Evolutionary conservation across 2,888 invertebrate genomes (phyloP).

Genomic region (Sthenelais limicola): DNA sequence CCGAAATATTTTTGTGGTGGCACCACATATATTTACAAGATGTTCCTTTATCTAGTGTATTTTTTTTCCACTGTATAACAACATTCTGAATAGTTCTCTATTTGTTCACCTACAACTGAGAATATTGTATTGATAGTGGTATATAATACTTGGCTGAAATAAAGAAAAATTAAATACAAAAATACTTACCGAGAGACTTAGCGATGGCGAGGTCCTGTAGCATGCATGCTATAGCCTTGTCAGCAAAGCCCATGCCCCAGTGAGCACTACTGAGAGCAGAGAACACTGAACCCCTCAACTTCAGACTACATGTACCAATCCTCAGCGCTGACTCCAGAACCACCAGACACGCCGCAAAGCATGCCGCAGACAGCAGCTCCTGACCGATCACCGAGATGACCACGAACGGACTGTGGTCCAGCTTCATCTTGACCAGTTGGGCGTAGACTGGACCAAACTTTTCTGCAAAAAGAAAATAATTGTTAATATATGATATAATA

Average conservation of each 20-base stretch:
- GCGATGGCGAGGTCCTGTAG: constrained; percentile 96
- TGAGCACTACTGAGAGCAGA: constrained; percentile 96
- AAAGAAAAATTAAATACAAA: no score
- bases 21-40: no score
- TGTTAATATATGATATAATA: no score
- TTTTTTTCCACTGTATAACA: no score
- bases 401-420: constrained; percentile 96
- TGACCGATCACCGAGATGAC: constrained; percentile 98
- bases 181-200: constrained; percentile 80
- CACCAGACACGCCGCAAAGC: constrained; percentile 91
- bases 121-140: no score
- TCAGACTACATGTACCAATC: constrained; percentile 95
- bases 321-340: constrained; percentile 93
- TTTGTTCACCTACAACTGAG: no score
- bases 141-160: no score
- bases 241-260: constrained; percentile 95
- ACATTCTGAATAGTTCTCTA: no score
- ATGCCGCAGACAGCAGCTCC: constrained; percentile 90
- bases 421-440: constrained; percentile 92
- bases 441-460: constrained; percentile 90
- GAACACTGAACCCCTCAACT: constrained; percentile 93
- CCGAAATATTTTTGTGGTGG: no score
- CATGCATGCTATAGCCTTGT: constrained; percentile 97
- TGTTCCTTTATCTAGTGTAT: no score
- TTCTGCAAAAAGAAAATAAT: constrained; percentile 57